Conservation (phyloP, 2,888 invertebrate species). For the Lithophane semibrunnea region DNA sequence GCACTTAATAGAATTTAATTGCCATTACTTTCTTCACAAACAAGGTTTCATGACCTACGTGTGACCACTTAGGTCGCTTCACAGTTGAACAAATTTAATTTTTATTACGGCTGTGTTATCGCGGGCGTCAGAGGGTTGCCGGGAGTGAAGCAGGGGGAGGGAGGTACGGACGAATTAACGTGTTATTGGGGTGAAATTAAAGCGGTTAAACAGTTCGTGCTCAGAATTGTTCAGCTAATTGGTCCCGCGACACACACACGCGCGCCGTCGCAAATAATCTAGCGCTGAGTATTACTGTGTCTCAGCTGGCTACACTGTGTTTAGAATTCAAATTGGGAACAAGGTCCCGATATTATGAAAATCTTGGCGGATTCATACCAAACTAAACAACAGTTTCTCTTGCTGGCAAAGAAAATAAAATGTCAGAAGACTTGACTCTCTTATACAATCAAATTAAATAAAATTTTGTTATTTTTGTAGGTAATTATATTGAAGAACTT, state of each 20-base stretch:
- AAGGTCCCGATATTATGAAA: not conserved
- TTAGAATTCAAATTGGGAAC: not conserved
- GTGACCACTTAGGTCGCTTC: slow-evolving; percentile 62
- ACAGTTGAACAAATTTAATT: slow-evolving; percentile 78
- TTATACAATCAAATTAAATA: not conserved
- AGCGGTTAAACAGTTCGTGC: slow-evolving; percentile 81
- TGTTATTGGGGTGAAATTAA: slow-evolving; percentile 82
- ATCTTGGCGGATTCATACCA: not conserved
- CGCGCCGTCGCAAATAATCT: slow-evolving; percentile 60
- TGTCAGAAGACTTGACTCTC: not conserved
- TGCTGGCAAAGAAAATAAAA: not conserved
- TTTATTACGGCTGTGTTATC: slow-evolving; percentile 75
- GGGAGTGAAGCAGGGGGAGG: slow-evolving; percentile 47
- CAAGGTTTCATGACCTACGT: slow-evolving; percentile 62
- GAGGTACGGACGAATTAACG: slow-evolving; percentile 74
- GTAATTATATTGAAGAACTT: not conserved
- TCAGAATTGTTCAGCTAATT: slow-evolving; percentile 79
- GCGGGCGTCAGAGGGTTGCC: slow-evolving; percentile 39
- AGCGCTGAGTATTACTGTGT: slow-evolving; percentile 43
- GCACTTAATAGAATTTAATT: slow-evolving; percentile 56
- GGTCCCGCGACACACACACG: slow-evolving; percentile 79
- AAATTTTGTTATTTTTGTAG: not conserved
- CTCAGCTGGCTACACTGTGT: slow-evolving; percentile 24
- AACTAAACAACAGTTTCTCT: not conserved
- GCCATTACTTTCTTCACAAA: slow-evolving; percentile 60